Conservation (phyloP, 2,797 vertebrate genomes). For the Anabacerthia variegaticeps region DNA sequence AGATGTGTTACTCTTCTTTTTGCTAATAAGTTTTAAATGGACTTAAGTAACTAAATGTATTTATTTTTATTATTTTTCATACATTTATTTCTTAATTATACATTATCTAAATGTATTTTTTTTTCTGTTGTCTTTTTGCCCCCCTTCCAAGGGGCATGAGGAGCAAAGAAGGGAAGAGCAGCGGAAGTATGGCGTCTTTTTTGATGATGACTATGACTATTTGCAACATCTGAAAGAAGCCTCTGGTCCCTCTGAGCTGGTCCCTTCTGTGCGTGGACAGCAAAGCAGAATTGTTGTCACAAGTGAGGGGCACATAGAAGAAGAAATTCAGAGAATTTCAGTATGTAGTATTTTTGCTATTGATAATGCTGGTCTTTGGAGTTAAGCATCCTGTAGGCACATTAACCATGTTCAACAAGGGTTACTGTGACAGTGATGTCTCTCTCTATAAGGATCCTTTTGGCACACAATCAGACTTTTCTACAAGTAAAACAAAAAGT, state of each 20-base stretch:
- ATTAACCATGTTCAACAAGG: not conserved
- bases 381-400: not conserved
- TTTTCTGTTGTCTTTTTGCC: not conserved
- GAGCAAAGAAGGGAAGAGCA: constrained; percentile 87
- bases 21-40: not conserved
- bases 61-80: not conserved
- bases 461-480: not conserved
- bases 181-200: constrained; percentile 91
- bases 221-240: constrained; percentile 94
- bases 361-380: not conserved
- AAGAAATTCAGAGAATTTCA: constrained; percentile 57
- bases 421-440: not conserved
- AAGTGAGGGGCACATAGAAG: constrained; percentile 56
- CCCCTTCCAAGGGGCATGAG: constrained; percentile 73
- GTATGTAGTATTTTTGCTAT: constrained; percentile 73
- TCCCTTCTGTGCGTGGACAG: constrained; percentile 62
- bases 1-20: not conserved
- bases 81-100: not conserved
- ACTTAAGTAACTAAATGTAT: not conserved
- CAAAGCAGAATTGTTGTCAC: constrained; percentile 42
- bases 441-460: not conserved
- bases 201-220: constrained; percentile 95
- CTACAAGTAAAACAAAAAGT: not conserved
- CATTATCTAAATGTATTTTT: not conserved
- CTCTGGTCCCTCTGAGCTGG: constrained; percentile 78